phyloP scores from a whole-genome alignment of 2,113 vertebrate genomes.

The Verasper variegatus region DNA sequence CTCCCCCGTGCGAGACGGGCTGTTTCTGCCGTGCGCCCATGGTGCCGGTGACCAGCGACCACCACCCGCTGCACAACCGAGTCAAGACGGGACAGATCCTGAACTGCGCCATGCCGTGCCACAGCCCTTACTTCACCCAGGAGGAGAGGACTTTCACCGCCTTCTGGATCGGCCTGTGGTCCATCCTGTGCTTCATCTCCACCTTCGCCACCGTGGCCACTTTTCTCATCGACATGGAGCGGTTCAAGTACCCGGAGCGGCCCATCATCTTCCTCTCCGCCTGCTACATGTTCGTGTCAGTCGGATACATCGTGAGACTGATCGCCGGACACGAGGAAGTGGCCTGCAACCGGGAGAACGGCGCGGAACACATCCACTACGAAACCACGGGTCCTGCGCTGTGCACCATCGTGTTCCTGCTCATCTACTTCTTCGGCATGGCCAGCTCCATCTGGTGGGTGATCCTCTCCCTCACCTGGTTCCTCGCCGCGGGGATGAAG shows the following conservation, averaged over 20 bases:
- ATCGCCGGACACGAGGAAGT: conserved; percentile 90
- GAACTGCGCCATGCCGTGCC: conserved; percentile 91
- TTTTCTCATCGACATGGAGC: conserved; percentile 92
- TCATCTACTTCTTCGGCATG: conserved; percentile 93
- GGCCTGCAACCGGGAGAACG: conserved; percentile 85
- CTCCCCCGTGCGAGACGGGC: conserved; percentile 83
- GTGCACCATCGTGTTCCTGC: conserved; percentile 93
- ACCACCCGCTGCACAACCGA: conserved; percentile 88
- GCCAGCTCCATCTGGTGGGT: conserved; percentile 95
- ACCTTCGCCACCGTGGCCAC: conserved; percentile 92
- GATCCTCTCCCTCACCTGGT: conserved; percentile 92
- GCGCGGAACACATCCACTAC: conserved; percentile 85
- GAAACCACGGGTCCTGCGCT: conserved; percentile 92
- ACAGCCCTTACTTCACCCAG: conserved; percentile 89
- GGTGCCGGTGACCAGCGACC: conserved; percentile 86
- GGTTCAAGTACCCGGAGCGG: conserved; percentile 93
- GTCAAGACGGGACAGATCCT: conserved; percentile 88
- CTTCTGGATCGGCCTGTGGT: conserved; percentile 95
- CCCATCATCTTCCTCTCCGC: conserved; percentile 94
- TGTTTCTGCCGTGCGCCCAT: conserved; percentile 91
- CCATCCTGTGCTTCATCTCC: conserved; percentile 91
- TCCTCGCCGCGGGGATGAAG: conserved; percentile 91
- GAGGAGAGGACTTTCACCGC: conserved; percentile 91
- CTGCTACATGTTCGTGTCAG: conserved; percentile 92
- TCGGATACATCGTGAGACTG: conserved; percentile 90